Conservation (phyloP, 2,113 vertebrate genomes). For the Stictonetta naevosa region DNA sequence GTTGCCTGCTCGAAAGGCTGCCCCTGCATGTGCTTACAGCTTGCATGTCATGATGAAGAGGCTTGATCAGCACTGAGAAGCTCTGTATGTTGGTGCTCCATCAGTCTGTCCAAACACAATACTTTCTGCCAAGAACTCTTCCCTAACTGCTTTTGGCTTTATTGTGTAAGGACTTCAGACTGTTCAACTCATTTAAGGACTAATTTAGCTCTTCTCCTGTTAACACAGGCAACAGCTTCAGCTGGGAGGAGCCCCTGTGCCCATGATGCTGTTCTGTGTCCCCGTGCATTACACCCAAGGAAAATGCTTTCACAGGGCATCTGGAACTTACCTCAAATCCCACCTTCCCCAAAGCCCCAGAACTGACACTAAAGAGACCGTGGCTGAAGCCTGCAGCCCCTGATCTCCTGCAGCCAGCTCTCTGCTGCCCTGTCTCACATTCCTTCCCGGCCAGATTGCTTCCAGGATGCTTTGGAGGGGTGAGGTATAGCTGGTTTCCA, state of each 20-base stretch:
- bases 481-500: background rate
- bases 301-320: background rate
- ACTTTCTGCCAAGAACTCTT: background rate
- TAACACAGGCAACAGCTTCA: background rate
- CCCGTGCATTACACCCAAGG: background rate
- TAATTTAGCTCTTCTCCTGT: background rate
- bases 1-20: background rate
- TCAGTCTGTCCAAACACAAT: background rate
- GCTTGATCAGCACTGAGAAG: background rate
- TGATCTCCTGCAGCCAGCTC: background rate
- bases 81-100: background rate
- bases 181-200: background rate
- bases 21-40: background rate
- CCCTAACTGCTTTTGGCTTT: background rate
- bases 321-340: background rate
- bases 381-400: background rate
- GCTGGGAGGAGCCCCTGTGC: background rate
- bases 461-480: background rate
- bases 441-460: background rate
- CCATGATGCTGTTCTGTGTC: background rate
- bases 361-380: background rate
- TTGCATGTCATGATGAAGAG: background rate
- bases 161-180: background rate
- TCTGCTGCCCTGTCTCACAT: background rate
- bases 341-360: background rate